Evolutionary conservation across 1,140 invertebrate species (phyloP).

Genomic region (Leptinotarsa lineolata): DNA sequence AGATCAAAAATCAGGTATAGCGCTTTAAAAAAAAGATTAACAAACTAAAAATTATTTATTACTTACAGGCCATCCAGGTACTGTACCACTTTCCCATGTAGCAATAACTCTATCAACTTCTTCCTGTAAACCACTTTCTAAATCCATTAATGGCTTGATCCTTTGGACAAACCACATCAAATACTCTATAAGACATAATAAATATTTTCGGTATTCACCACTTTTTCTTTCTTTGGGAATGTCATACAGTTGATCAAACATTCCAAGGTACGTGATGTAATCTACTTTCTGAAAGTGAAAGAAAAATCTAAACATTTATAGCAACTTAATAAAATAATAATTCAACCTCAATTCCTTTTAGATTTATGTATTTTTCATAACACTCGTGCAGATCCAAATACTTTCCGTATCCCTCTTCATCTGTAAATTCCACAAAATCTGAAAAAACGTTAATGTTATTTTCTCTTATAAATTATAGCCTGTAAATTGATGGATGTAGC

Average conservation of each 20-base stretch:
- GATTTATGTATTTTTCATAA: slow-evolving; percentile 94
- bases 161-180: slow-evolving; percentile 82
- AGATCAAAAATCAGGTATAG: too few relatives aligned
- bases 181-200: slow-evolving; percentile 85
- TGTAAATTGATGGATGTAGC: too few relatives aligned
- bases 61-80: slow-evolving; percentile 92
- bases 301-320: neutral
- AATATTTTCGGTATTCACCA: slow-evolving; percentile 88
- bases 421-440: slow-evolving; percentile 95
- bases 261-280: slow-evolving; percentile 92
- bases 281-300: slow-evolving; percentile 79
- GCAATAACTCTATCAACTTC: slow-evolving; percentile 79
- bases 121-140: slow-evolving; percentile 77
- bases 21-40: too few relatives aligned
- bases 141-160: slow-evolving; percentile 89
- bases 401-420: slow-evolving; percentile 99
- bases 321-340: neutral
- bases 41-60: neutral
- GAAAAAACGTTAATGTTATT: slow-evolving; percentile 42
- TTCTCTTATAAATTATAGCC: too few relatives aligned
- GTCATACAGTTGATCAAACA: slow-evolving; percentile 96
- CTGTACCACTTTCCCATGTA: slow-evolving; percentile 87
- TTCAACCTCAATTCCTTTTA: slow-evolving; percentile 90
- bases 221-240: slow-evolving; percentile 94
- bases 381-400: slow-evolving; percentile 98